phyloP scores from a whole-genome alignment of 2,888 invertebrate species.

The Epinotia ramella region DNA sequence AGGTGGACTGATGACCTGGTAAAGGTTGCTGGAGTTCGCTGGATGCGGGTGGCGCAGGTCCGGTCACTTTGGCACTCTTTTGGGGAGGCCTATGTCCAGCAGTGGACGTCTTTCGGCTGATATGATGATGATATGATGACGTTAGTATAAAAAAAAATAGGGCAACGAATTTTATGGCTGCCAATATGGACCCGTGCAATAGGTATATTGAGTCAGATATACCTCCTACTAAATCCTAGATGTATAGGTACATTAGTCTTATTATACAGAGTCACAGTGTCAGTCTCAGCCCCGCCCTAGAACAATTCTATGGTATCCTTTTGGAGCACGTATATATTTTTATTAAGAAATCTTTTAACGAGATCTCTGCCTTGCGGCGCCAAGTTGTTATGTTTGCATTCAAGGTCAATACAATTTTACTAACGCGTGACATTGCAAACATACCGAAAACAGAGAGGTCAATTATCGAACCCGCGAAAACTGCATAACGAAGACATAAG shows the following conservation, averaged over 20 bases:
- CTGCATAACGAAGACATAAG: constrained; percentile 73
- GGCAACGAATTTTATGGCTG: too few relatives aligned
- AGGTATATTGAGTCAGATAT: background rate
- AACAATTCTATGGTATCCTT: background rate
- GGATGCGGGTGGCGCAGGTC: too few relatives aligned
- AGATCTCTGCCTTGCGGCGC: background rate
- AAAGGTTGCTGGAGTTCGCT: too few relatives aligned
- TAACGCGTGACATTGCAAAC: constrained; percentile 65
- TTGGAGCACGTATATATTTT: background rate
- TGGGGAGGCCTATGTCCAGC: too few relatives aligned
- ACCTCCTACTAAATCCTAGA: background rate
- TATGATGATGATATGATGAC: too few relatives aligned
- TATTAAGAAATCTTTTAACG: background rate
- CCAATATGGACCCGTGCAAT: too few relatives aligned
- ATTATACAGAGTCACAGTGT: background rate
- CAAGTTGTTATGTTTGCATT: background rate
- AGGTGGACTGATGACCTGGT: too few relatives aligned
- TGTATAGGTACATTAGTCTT: background rate
- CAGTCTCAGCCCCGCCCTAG: background rate
- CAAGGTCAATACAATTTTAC: constrained; percentile 65
- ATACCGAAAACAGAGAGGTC: constrained; percentile 61
- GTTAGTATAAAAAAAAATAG: too few relatives aligned
- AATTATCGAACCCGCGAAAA: constrained; percentile 72
- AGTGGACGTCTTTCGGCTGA: too few relatives aligned
- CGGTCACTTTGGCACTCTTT: too few relatives aligned